Evolutionary conservation across 2,797 vertebrate genomes (phyloP).

Genomic region (Remorina albescens): DNA sequence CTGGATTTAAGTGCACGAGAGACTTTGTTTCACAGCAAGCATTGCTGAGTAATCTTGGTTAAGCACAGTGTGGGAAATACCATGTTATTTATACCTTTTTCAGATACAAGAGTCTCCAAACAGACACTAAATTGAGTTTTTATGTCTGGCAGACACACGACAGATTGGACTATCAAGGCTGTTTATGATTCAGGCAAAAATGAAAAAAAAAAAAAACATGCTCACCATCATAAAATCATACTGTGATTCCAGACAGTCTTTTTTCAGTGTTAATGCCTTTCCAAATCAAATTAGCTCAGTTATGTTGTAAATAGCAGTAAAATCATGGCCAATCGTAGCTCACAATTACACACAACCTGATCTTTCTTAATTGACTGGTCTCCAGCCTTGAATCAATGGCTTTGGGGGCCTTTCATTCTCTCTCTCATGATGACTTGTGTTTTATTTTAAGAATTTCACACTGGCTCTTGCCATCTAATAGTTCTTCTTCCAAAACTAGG

Average conservation of each 20-base stretch:
- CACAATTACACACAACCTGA: background rate
- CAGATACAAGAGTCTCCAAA: slow-evolving; percentile 22
- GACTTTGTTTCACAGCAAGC: slow-evolving; percentile 17
- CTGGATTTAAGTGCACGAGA: slow-evolving; percentile 17
- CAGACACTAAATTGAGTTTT: slow-evolving; percentile 24
- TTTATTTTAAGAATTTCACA: slow-evolving; percentile 11
- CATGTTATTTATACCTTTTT: slow-evolving; percentile 7
- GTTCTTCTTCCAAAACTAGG: slow-evolving; percentile 4
- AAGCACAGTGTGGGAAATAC: slow-evolving; percentile 18
- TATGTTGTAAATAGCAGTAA: slow-evolving; percentile 13
- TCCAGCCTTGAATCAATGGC: background rate
- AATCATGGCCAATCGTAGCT: slow-evolving; percentile 14
- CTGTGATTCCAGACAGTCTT: background rate
- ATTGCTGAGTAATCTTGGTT: background rate
- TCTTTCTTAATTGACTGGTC: slow-evolving; percentile 3
- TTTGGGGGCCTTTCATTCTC: background rate
- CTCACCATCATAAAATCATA: slow-evolving; percentile 3
- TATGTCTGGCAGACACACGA: slow-evolving; percentile 22
- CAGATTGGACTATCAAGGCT: slow-evolving; percentile 21
- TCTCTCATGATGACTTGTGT: background rate
- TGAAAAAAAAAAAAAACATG: slow-evolving; percentile 27
- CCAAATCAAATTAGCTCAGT: slow-evolving; percentile 4
- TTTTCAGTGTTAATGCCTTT: slow-evolving; percentile 20
- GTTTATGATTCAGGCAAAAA: slow-evolving; percentile 29
- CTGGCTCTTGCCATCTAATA: background rate